These are phyloP conservation scores for Donacobius atricapilla DNA, from an alignment of 2,113 vertebrate species.

Conservation along the genomic window DNA sequence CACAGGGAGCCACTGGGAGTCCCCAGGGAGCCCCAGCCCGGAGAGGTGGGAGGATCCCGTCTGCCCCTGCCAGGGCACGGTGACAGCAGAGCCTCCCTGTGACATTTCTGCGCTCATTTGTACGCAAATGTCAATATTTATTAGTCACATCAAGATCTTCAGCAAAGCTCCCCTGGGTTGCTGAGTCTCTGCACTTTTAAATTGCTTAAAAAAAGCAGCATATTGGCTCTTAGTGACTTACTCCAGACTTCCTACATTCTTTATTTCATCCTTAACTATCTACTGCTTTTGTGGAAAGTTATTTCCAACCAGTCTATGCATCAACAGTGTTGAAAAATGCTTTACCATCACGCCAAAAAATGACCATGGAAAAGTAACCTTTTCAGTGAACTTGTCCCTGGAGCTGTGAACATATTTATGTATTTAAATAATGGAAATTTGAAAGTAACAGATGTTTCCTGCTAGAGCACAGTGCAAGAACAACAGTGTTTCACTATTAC, in stretches of 20 bases:
- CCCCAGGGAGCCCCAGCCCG: neutral
- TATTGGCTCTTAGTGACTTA: neutral
- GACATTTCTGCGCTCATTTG: constrained; percentile 44
- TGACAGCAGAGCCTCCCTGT: neutral
- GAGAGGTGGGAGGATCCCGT: neutral
- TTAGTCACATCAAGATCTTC: constrained; percentile 23
- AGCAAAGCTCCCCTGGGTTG: neutral
- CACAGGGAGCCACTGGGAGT: neutral
- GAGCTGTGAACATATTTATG: neutral
- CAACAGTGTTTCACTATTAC: neutral
- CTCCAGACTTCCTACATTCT: neutral
- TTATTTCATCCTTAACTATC: neutral
- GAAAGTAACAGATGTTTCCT: constrained; percentile 15
- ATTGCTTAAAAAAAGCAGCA: neutral
- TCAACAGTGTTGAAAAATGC: neutral
- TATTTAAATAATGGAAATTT: neutral
- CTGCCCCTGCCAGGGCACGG: neutral
- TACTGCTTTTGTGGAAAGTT: neutral
- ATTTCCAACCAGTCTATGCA: neutral
- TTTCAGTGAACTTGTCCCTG: neutral
- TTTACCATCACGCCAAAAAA: neutral
- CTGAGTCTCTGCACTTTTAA: neutral
- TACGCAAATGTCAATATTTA: constrained; percentile 58
- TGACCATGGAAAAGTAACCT: neutral
- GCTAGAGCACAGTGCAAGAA: neutral